Evolutionary conservation across 2,888 invertebrate species (phyloP), one percentile per base, ranked within the genome.

Genomic region (Thalpophila matura): DNA sequence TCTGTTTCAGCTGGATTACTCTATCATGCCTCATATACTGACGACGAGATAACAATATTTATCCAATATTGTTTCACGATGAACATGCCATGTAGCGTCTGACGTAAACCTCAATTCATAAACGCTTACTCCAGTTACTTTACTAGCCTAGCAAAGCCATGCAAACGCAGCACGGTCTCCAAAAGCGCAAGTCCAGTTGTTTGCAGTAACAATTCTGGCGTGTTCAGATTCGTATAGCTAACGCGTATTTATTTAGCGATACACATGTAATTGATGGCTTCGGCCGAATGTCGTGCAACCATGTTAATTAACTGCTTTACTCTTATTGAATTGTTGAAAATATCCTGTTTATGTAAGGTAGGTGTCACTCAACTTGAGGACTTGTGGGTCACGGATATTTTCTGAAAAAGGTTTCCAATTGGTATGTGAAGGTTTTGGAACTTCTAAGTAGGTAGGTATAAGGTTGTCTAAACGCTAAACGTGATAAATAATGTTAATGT

Each of bases 231-330:
- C 86, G 84, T 87, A 85, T 87, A 86, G 81, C 85, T 88, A 89
- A 91, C 86, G 84, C 83, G 77, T 89, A 86, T 92, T 91, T 93
- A 84, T 91, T 93, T 92, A 93, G 92, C 92, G 90, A 89, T 88
- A 89, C 83, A 87, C 84, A 85, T 90, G 89, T 93, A 92, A 93
- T 91, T 91, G 91, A 88, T 85, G 80, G 71, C 70, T 77, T 74
- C 77, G 81, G 73, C 77, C 79, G 81, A 86, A 87, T 87, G 87
- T 83, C 87, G 84, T 84, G 81, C 80, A 46, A 33, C 22, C n/a
- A 55, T 79, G 79, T 75, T 79, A 80, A 79, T 79, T 79, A 59
- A 69, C 71, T 74, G 61, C 64, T 67, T 64, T 42, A 51, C 18
- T 43, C 59, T 24, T 42, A 24, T 51, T 49, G 55, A 60, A 50